These are phyloP conservation scores for Eristalis arbustorum DNA, from an alignment of 2,888 invertebrate species.

Conservation along the genomic window DNA sequence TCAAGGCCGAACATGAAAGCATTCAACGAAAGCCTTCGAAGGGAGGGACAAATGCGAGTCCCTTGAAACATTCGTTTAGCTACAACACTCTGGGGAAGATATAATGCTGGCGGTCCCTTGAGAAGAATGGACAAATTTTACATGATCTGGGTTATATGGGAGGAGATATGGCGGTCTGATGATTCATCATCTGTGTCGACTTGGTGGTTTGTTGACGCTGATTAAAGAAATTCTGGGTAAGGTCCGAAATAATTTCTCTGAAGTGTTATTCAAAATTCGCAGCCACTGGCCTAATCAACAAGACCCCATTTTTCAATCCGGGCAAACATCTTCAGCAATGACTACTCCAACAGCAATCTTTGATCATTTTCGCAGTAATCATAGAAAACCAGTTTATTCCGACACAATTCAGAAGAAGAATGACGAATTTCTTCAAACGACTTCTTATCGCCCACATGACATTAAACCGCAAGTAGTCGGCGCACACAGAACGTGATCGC, in stretches of 20 bases:
- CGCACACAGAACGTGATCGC: background rate
- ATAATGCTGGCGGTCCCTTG: background rate
- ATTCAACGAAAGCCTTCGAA: background rate
- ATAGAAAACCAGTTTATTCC: background rate
- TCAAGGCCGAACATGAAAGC: background rate
- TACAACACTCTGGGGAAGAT: background rate
- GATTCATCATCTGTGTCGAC: background rate
- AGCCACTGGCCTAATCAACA: background rate
- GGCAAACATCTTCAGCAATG: background rate
- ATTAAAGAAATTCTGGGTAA: no score
- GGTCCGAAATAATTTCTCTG: no score
- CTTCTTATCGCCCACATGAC: background rate
- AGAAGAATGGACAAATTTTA: background rate
- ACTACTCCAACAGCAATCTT: background rate
- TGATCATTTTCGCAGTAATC: background rate
- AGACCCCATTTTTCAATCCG: no score
- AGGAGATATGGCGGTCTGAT: background rate
- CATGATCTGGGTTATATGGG: background rate
- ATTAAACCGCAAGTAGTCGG: background rate
- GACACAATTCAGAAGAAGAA: background rate
- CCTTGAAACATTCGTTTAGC: background rate
- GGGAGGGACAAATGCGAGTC: background rate
- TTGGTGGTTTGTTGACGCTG: background rate
- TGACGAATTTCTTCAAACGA: background rate
- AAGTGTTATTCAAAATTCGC: no score